Evolutionary conservation across 2,888 invertebrate genomes (phyloP).

Genomic region (Alviniconcha strummeri): DNA sequence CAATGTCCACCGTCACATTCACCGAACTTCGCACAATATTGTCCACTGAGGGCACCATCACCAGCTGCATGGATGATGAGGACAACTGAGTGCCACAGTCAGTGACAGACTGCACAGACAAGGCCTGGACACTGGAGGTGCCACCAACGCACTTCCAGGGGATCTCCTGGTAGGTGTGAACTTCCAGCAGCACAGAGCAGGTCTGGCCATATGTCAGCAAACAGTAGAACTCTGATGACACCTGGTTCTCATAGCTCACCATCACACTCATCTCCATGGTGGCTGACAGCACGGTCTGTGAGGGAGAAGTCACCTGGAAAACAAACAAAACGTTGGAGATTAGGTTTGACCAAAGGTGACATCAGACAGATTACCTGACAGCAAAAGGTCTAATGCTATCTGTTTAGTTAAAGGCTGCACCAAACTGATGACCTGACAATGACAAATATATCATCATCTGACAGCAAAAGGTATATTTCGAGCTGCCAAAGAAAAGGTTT

Average conservation of each 20-base stretch:
- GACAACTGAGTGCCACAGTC: constrained; percentile 29
- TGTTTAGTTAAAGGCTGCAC: no score
- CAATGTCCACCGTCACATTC: constrained; percentile 33
- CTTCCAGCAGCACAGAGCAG: constrained; percentile 43
- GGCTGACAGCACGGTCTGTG: background rate
- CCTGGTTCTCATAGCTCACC: constrained; percentile 31
- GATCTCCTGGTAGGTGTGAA: constrained; percentile 18
- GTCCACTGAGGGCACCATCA: constrained; percentile 35
- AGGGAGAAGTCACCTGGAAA: constrained; percentile 13
- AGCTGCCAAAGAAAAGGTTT: no score
- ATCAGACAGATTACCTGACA: no score
- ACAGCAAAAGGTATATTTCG: no score
- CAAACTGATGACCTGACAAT: no score
- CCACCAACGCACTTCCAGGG: constrained; percentile 39
- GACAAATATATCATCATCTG: no score
- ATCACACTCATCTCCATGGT: constrained; percentile 30
- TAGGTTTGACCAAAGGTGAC: no score
- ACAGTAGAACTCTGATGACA: constrained; percentile 43
- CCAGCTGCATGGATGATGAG: constrained; percentile 1
- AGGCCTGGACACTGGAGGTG: constrained; percentile 13
- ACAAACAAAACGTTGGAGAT: no score
- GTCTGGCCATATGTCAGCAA: constrained; percentile 40
- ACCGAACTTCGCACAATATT: constrained; percentile 35
- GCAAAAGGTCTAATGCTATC: no score
- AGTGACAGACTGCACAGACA: constrained; percentile 33